A percentile compares a stretch with the other conserved stretches of the same genome.
phyloP scores from a whole-genome alignment of 2,113 vertebrate species.

The Grammomys surdaster region DNA sequence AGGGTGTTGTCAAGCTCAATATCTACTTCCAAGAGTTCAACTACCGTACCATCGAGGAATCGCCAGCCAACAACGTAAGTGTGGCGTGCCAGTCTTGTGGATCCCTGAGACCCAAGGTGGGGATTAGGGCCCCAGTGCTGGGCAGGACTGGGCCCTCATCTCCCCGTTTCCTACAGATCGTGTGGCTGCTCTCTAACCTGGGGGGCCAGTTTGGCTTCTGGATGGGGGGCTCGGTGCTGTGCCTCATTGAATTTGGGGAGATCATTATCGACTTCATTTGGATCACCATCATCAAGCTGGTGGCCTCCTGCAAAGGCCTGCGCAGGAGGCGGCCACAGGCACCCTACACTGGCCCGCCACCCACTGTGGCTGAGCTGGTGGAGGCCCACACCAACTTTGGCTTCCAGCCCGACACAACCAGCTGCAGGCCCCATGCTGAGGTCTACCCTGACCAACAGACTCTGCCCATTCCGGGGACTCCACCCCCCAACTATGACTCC shows the following conservation, averaged over 20 bases:
- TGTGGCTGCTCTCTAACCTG: slow-evolving; percentile 90
- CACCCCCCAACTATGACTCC: slow-evolving; percentile 89
- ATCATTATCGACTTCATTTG: slow-evolving; percentile 91
- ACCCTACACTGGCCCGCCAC: slow-evolving; percentile 3
- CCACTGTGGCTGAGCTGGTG: slow-evolving; percentile 85
- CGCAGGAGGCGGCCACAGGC: slow-evolving; percentile 70
- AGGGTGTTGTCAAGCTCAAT: slow-evolving; percentile 89
- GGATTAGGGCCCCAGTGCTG: neutral
- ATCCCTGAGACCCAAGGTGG: neutral
- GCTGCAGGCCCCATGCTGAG: rapidly evolving
- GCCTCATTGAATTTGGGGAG: slow-evolving; percentile 90
- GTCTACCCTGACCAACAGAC: neutral
- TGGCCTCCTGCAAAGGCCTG: slow-evolving; percentile 81
- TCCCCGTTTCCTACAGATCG: slow-evolving; percentile 80
- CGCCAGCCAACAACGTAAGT: slow-evolving; percentile 87
- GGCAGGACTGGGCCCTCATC: neutral
- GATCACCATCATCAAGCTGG: slow-evolving; percentile 87
- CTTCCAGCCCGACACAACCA: slow-evolving; percentile 75
- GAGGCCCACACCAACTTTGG: slow-evolving; percentile 88
- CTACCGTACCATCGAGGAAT: slow-evolving; percentile 88
- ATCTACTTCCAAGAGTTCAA: slow-evolving; percentile 93
- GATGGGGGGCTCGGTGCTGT: slow-evolving; percentile 92
- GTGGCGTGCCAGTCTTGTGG: neutral
- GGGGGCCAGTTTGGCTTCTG: slow-evolving; percentile 92
- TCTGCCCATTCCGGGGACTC: slow-evolving; percentile 86